Evolutionary conservation across 2,888 invertebrate genomes (phyloP).

Genomic region (Dolichomitus sp.): DNA sequence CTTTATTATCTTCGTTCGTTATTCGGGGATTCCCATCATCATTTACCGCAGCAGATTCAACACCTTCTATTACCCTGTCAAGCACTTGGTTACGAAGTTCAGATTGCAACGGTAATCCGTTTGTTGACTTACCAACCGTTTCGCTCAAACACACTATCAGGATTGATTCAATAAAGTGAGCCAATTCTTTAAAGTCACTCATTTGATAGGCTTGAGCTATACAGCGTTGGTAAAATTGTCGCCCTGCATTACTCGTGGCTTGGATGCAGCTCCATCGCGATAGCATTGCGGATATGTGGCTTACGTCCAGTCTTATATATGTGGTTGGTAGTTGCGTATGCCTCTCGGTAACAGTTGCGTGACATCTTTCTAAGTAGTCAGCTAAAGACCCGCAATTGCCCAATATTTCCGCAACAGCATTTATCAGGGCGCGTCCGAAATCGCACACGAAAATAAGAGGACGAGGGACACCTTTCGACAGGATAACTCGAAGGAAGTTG

Average conservation of each 20-base stretch:
- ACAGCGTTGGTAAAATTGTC: constrained; percentile 59
- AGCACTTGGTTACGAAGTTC: background rate
- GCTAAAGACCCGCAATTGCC: constrained; percentile 56
- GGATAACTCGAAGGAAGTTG: constrained; percentile 31
- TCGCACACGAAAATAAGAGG: constrained; percentile 55
- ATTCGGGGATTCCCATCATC: background rate
- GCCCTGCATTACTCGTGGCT: constrained; percentile 26
- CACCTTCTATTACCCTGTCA: constrained; percentile 10
- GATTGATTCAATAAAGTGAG: constrained; percentile 60
- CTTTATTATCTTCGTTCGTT: constrained; percentile 7
- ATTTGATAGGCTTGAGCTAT: constrained; percentile 65
- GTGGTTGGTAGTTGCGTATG: background rate
- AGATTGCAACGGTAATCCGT: background rate
- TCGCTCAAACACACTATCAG: constrained; percentile 19
- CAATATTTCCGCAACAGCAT: constrained; percentile 64
- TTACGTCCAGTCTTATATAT: constrained; percentile 65
- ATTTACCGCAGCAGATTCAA: constrained; percentile 13
- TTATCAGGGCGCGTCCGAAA: constrained; percentile 57
- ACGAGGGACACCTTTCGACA: constrained; percentile 26
- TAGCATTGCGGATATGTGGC: constrained; percentile 64
- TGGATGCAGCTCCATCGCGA: constrained; percentile 62
- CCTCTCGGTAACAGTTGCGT: constrained; percentile 6
- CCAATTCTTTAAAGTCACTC: constrained; percentile 38
- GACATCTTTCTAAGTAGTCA: constrained; percentile 67
- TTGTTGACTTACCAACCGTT: background rate